phyloP scores from a whole-genome alignment of 2,888 invertebrate genomes.

The Drosophila quinaria region DNA sequence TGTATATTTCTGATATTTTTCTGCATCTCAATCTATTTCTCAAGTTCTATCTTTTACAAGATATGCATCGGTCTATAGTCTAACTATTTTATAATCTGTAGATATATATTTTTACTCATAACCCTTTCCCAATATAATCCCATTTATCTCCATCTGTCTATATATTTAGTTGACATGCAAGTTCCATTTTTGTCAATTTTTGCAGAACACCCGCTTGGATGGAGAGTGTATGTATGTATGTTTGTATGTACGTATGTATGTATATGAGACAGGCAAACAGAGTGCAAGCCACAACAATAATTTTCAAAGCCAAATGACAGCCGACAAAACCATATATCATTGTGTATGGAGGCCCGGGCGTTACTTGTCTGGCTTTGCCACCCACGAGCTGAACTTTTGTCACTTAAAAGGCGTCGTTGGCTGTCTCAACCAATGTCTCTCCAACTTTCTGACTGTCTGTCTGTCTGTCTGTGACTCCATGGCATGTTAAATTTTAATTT shows the following conservation, averaged over 20 bases:
- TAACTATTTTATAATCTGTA: too few species aligned
- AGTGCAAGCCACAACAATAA: slow-evolving; percentile 72
- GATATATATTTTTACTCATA: too few species aligned
- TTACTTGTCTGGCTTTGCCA: slow-evolving; percentile 73
- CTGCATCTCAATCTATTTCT: too few species aligned
- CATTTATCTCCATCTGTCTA: not conserved
- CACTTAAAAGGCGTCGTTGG: slow-evolving; percentile 77
- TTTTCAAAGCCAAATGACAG: slow-evolving; percentile 81
- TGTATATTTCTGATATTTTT: too few species aligned
- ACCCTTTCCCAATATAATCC: not conserved
- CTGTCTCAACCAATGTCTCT: slow-evolving; percentile 72
- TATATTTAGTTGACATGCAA: not conserved
- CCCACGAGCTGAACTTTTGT: slow-evolving; percentile 82
- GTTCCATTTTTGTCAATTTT: slow-evolving; percentile 1
- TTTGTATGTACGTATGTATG: not conserved
- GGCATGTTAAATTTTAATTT: slow-evolving; percentile 72
- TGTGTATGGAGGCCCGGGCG: slow-evolving; percentile 46
- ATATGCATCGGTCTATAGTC: too few species aligned
- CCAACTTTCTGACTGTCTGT: slow-evolving; percentile 51
- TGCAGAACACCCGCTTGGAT: not conserved
- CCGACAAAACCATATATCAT: slow-evolving; percentile 84
- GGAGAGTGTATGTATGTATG: slow-evolving; percentile 6
- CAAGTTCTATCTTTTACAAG: too few species aligned
- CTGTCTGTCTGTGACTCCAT: slow-evolving; percentile 5
- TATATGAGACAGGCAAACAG: slow-evolving; percentile 27